phyloP scores from a whole-genome alignment of 2,888 invertebrate species.

The Glaucopsyche alexis region DNA sequence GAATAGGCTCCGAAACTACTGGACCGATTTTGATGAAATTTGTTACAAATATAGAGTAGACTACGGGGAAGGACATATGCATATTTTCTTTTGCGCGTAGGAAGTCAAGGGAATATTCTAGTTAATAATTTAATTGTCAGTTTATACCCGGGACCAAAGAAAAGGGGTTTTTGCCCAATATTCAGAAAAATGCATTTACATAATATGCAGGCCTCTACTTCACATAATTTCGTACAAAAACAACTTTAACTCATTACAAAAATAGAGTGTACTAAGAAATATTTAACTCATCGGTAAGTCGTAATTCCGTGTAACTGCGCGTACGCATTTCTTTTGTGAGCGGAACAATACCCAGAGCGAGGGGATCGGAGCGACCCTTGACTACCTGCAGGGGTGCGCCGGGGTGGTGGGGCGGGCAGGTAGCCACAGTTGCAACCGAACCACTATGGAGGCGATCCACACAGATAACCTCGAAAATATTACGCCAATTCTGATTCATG shows the following conservation, averaged over 20 bases:
- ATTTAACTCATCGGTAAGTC: conserved; percentile 2
- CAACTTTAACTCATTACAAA: background rate
- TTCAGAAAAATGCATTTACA: too few species aligned
- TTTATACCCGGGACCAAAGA: background rate
- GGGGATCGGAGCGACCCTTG: conserved; percentile 11
- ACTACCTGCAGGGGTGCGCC: conserved; percentile 17
- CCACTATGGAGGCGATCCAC: conserved; percentile 16
- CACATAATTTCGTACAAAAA: too few species aligned
- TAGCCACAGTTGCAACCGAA: conserved; percentile 15
- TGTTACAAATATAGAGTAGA: too few species aligned
- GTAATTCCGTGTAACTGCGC: conserved; percentile 17
- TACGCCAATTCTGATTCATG: background rate
- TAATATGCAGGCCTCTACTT: too few species aligned
- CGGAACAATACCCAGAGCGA: conserved; percentile 10
- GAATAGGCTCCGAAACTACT: too few species aligned
- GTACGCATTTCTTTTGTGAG: conserved; percentile 26
- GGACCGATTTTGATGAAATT: too few species aligned
- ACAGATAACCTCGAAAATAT: background rate
- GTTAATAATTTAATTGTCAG: background rate
- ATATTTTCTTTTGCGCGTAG: too few species aligned
- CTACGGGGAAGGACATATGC: too few species aligned
- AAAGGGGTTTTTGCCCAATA: background rate
- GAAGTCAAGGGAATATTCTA: background rate
- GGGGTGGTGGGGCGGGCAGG: conserved; percentile 24
- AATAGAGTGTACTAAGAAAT: conserved; percentile 5